phyloP scores from a whole-genome alignment of 2,113 vertebrate species.

The Globicephala melas region DNA sequence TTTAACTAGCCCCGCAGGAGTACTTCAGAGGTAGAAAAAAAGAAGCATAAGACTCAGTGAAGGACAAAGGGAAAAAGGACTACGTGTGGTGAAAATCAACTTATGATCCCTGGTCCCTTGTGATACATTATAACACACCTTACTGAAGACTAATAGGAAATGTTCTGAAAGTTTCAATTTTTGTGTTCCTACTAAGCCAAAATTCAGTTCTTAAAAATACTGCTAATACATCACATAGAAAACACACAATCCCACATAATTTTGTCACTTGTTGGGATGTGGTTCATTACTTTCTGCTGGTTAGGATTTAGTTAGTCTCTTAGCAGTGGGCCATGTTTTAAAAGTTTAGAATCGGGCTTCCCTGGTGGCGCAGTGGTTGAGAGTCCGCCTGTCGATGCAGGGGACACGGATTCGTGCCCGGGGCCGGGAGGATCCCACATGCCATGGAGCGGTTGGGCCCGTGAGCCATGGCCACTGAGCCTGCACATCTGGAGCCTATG shows the following conservation, averaged over 20 bases:
- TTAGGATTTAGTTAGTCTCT: not conserved
- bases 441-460: no score
- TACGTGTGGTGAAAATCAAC: not conserved
- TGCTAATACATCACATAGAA: not conserved
- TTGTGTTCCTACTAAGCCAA: not conserved
- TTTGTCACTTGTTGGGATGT: not conserved
- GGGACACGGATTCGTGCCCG: no score
- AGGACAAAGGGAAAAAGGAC: conserved; percentile 45
- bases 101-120: not conserved
- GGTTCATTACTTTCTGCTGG: not conserved
- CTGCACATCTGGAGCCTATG: no score
- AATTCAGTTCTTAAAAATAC: not conserved
- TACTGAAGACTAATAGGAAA: conserved; percentile 6
- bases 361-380: no score
- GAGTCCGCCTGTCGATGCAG: no score
- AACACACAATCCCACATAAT: not conserved
- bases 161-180: not conserved
- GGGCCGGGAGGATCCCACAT: no score
- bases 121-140: not conserved
- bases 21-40: conserved; percentile 34
- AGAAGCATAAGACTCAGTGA: not conserved
- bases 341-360: not conserved
- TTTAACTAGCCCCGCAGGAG: conserved; percentile 53
- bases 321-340: not conserved
- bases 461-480: no score